Evolutionary conservation across 2,888 invertebrate genomes (phyloP), one percentile per base, ranked within the genome.

Genomic region (Neoaliturus tenellus): DNA sequence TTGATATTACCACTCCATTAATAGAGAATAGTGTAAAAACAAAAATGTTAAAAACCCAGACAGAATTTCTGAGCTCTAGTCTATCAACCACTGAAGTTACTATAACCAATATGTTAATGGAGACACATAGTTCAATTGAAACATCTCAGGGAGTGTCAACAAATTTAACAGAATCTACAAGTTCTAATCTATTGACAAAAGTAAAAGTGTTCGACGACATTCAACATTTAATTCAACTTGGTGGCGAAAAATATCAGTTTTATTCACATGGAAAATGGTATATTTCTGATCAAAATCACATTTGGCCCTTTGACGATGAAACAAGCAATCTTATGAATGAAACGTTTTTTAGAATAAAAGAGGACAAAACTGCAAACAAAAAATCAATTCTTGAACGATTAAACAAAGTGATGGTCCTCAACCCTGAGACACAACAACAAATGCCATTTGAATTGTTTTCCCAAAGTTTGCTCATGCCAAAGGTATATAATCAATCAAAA

Each of bases 371-470:
- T 28, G 58, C 25, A 23, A 58, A 20, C n/a, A 58, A 58, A 14
- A 25, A 58, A 28, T 6, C 23, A 58, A 58, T 58, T 23, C 10
- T 2, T 48, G 17, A 48, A 48, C n/a, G 8, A 10, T 48, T 48
- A 17, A 48, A 48, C 17, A 48, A 48, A 17, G 12, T 48, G 17
- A 4, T 17, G 17, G 17, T 3, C 4, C 14, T 14, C 8, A 48
- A 10, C 8, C 17, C 48, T 28, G 2, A 58, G 8, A 23, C 20
- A 28, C 28, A 58, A 12, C 12, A 23, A 20, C 20, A 23, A 58
- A 58, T 58, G 58, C 58, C 58, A 20, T 58, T 58, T n/a, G 58
- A 58, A 28, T 12, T 55, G 25, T 58, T 58, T 58, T 28, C 58
- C 8, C 25, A 58, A 58, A 58, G 58, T 20, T 23, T 58, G 10